Conservation (phyloP, 2,888 invertebrate species). For the Mesorhabditis spiculigera region DNA sequence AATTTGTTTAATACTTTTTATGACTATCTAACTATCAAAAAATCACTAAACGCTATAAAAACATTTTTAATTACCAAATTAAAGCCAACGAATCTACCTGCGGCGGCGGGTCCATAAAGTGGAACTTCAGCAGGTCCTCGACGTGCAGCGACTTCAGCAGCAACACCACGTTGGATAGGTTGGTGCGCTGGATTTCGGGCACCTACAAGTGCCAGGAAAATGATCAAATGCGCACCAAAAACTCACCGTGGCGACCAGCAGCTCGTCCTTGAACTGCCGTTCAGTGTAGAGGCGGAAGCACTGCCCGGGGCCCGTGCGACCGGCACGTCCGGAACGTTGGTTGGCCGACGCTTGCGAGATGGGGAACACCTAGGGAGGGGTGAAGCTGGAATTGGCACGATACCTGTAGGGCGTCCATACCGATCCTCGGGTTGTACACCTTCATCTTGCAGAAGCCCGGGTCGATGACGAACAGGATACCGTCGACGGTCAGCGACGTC, state of each 20-base stretch:
- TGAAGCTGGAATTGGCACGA: background rate
- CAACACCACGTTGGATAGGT: constrained; percentile 93
- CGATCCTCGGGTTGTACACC: constrained; percentile 89
- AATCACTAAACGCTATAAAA: too few species aligned
- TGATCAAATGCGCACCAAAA: background rate
- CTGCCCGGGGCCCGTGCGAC: constrained; percentile 88
- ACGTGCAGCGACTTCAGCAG: constrained; percentile 88
- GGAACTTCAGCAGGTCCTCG: constrained; percentile 90
- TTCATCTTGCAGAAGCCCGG: constrained; percentile 98
- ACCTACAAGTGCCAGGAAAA: constrained; percentile 65
- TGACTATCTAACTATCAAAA: too few species aligned
- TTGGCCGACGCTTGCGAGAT: constrained; percentile 88
- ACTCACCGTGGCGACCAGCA: constrained; percentile 18
- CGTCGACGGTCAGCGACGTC: constrained; percentile 69
- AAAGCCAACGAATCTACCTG: too few species aligned
- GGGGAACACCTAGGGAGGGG: constrained; percentile 69
- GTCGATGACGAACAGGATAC: constrained; percentile 94
- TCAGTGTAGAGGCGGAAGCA: constrained; percentile 78
- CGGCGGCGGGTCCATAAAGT: constrained; percentile 99
- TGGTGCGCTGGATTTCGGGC: constrained; percentile 97
- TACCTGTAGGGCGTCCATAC: constrained; percentile 97
- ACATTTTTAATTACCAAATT: background rate
- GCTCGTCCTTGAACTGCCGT: constrained; percentile 76
- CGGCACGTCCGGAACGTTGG: constrained; percentile 92
- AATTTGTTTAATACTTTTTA: too few species aligned